These are phyloP conservation scores for Gymnorhina tibicen DNA, from an alignment of 2,113 vertebrate species.

Conservation along the genomic window DNA sequence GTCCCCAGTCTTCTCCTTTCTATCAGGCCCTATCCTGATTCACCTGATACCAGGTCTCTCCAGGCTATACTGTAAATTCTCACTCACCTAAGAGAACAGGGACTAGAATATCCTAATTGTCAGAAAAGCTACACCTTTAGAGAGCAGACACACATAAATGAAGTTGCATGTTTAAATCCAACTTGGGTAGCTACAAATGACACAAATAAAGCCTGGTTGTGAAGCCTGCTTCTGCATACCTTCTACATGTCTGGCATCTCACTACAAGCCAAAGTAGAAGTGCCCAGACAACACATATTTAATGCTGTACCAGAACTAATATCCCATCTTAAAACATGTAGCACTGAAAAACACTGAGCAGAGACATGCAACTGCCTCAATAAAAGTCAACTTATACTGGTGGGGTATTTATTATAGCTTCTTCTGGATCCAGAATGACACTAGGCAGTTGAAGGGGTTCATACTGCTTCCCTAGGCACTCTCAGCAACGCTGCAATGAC, in stretches of 20 bases:
- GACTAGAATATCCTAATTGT: background rate
- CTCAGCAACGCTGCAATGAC: background rate
- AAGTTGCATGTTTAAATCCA: background rate
- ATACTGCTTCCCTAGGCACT: background rate
- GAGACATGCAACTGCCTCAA: background rate
- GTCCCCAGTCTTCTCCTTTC: background rate
- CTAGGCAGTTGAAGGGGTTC: background rate
- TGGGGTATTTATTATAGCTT: background rate
- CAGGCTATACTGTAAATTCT: background rate
- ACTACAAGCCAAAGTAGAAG: background rate
- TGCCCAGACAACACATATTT: background rate
- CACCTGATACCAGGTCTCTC: background rate
- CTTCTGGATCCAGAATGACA: background rate
- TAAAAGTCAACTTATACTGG: background rate
- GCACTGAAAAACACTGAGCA: background rate
- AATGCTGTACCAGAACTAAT: background rate
- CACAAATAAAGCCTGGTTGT: background rate
- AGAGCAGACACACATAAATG: background rate
- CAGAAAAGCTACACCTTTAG: background rate
- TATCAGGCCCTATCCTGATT: background rate
- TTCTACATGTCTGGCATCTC: background rate
- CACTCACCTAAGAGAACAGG: background rate
- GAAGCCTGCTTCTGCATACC: background rate
- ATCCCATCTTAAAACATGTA: background rate
- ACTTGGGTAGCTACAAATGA: background rate